These are phyloP conservation scores for Drosophila falleni DNA, from an alignment of 2,888 invertebrate genomes.

Conservation along the genomic window DNA sequence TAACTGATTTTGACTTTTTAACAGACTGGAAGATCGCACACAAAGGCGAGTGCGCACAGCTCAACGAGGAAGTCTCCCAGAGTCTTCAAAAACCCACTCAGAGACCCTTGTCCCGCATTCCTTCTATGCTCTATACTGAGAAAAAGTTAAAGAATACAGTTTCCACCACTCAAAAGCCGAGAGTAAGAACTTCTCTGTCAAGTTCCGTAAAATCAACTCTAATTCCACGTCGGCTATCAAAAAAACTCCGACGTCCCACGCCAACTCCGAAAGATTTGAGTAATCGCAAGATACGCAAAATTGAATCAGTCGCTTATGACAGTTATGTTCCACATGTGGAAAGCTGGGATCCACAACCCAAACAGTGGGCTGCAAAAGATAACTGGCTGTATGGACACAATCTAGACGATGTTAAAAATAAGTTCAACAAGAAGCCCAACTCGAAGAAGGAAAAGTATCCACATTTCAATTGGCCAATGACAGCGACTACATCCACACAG, in stretches of 20 bases:
- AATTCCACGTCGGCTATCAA: background rate
- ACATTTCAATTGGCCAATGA: background rate
- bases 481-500: slow-evolving; percentile 1
- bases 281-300: slow-evolving; percentile 65
- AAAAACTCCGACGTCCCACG: slow-evolving; percentile 25
- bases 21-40: slow-evolving; percentile 67
- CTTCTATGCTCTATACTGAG: slow-evolving; percentile 29
- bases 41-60: slow-evolving; percentile 60
- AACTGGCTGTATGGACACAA: slow-evolving; percentile 40
- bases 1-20: background rate
- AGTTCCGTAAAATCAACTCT: background rate
- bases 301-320: slow-evolving; percentile 17
- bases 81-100: slow-evolving; percentile 26
- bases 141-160: slow-evolving; percentile 1
- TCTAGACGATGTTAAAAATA: slow-evolving; percentile 27
- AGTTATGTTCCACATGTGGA: background rate
- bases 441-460: slow-evolving; percentile 40
- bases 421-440: slow-evolving; percentile 26
- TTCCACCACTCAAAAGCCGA: background rate
- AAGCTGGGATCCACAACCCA: slow-evolving; percentile 3
- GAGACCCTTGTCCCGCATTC: slow-evolving; percentile 24
- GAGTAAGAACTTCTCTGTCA: background rate
- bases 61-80: slow-evolving; percentile 22
- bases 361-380: slow-evolving; percentile 36
- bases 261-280: slow-evolving; percentile 45